Evolutionary conservation across 2,888 invertebrate species (phyloP), one percentile per base, ranked within the genome.

Genomic region (Uloborus plumipes): DNA sequence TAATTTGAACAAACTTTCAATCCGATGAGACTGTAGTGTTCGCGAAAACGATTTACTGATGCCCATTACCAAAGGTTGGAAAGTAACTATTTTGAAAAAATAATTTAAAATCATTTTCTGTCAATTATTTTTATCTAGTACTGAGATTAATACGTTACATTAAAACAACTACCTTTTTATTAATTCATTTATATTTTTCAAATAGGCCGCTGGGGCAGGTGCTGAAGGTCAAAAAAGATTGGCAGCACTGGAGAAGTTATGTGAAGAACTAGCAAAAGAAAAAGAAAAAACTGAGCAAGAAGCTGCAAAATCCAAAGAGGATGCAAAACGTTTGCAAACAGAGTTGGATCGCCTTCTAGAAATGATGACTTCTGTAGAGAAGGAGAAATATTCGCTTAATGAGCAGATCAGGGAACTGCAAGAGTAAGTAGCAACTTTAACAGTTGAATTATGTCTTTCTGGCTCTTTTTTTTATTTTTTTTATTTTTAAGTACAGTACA

Each of bases 331-430:
- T 87, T 93, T 95, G 84, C 93, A 95, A 72, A 92, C 94, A n/a
- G 96, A 96, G 90, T 95, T 95, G 87, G 96, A 96, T 89, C 91
- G 96, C 87, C 90, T 97, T 86, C 90, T 97, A 87, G 94, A 96
- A 89, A 91, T 96, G 85, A 94, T 97, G 88, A 95, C 96, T 90
- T 96, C 95, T 94, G 94, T 94, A 86, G 96, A 96, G 88, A 96
- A 96, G 88, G 96, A 96, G 88, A 96, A 96, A 89, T 95, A 96
- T 88, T 92, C 94, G 87, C 96, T 96, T 90, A 96, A 96, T 89
- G 95, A 95, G 89, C 93, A 94, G 89, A 96, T 97, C 87, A 93
- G 94, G 91, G 96, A 96, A 89, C 91, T 97, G 89, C 95, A 95
- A 92, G 95, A 95, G 96, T 96, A 88, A 92, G 94, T 86, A 2